Evolutionary conservation across 2,113 vertebrate species (phyloP), one percentile per base, ranked within the genome.

Genomic region (Phycodurus eques): DNA sequence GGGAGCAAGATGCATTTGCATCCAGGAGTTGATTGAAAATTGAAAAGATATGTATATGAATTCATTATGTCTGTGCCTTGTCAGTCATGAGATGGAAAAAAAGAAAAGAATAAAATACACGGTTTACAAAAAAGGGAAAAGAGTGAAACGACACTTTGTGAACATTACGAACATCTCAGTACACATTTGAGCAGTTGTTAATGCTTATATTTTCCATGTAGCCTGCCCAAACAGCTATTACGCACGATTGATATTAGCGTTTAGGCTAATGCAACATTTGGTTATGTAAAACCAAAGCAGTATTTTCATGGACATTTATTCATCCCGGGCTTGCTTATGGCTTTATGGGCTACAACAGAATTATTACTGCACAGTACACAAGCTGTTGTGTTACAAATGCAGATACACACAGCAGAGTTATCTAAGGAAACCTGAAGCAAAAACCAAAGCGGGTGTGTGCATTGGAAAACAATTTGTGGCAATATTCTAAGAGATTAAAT

Each of bases 251-350:
- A 86, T 91, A 89, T 90, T 87, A 89, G 87, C 87, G 85, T 88
- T 90, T 88, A 90, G 90, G 89, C 83, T 88, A 89, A 89, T 90
- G 89, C 82, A 87, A 79, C 87, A 87, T 90, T 91, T 90, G 77
- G 75, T 84, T 79, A 80, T 85, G 88, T 88, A 73, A 81, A 87
- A 91, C 87, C 85, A 90, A 86, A 80, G 87, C 86, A 73, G 77
- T 66, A 85, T 87, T 91, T 90, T 77, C 86, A 88, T 56, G 81
- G 68, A 74, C 78, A 80, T 76, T 80, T 79, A 82, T 86, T 88
- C 86, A 85, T 84, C 72, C 11, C 76, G 33, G 47, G 75, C 70
- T 79, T 83, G 85, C 79, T 88, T 87, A 89, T 79, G 76, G 88
- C 81, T 86, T 88, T 86, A 89, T 87, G 83, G 88, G 81, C 75